Base-by-base conservation (phyloP, 2,888 invertebrate genomes). In the Yponomeuta cagnagella region DNA sequence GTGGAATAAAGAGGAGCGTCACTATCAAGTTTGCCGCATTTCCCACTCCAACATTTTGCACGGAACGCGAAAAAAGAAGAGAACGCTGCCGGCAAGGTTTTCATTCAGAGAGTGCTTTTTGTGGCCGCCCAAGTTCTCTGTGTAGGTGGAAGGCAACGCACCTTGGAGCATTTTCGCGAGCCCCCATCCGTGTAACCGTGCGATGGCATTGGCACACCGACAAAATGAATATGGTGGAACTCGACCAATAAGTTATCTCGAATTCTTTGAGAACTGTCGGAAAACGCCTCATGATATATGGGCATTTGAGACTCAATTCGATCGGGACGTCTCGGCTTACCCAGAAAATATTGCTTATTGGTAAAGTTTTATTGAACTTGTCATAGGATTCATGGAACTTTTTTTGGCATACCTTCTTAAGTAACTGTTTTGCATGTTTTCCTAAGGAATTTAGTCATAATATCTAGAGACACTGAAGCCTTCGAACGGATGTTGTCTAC, bases 281-380 rank as follows among this genome's bases (percentile, higher is more conserved):
- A 84, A 87, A 87, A 87, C 83, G 84, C 79, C 82, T 84, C 79
- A 85, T 90, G 88, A 89, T 89, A 88, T 90, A 91, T 90, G 86
- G 89, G 83, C 81, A 81, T 90, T 89, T 86, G 87, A 89, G 87
- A 89, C 89, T 85, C 86, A 88, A 89, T 85, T 84, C 79, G 87
- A 87, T 86, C 87, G 84, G 88, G 74, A 72, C 74, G 73, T 72
- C 43, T 5, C 73, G 73, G 72, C 70, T 65, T 72, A 88, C 1
- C 52, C 12, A 37, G 31, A 69, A 91, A 87, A 90, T 89, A 90
- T 87, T 80, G 88, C 85, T 87, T 90, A 90, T 90, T 90, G 90
- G 89, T 85, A 90, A 90, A 91, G 90, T 91, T 91, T 89, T 90
- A 90, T 90, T 89, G 87, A 86, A 79, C 83, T 82, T 86, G 88